Conservation (phyloP, 2,113 vertebrate genomes). For the Felis catus region F.catus_Fca126_mat1.0 CM031424.1:10472501-10473000, state of each 20-base stretch:
- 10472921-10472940: too few species aligned
- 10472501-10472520: background rate
- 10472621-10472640: background rate
- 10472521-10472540: too few species aligned
- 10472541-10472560: fast-evolving
- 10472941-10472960: too few species aligned
- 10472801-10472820: background rate
- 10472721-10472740: background rate
- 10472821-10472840: background rate
- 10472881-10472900: too few species aligned
- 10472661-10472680: background rate
- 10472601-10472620: background rate
- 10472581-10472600: background rate
- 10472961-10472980: too few species aligned
- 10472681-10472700: background rate
- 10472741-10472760: too few species aligned
- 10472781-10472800: background rate
- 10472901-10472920: too few species aligned
- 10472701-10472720: background rate
- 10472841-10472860: background rate
- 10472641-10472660: background rate
- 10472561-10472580: background rate
- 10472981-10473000: too few species aligned
- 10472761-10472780: background rate
- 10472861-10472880: background rate